Evolutionary conservation across 2,113 vertebrate genomes (phyloP), one percentile per base, ranked within the genome.

Genomic region (Nibea albiflora): DNA sequence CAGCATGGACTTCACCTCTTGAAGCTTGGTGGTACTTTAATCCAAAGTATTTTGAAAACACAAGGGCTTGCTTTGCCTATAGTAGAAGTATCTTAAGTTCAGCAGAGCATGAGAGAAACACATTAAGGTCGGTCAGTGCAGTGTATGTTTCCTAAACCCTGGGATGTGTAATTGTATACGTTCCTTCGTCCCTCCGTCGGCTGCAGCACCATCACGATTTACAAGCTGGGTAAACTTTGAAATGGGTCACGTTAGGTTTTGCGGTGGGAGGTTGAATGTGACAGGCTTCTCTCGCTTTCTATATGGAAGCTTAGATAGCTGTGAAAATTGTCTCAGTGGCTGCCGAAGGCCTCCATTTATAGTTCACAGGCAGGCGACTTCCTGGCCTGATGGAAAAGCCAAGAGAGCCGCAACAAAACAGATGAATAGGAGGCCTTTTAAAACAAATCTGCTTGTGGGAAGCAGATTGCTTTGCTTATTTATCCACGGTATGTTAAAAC

Each of bases 81-180:
- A 28, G 0, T 11, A 3, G 15, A 35, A 20, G 35, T 17, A 26
- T 17, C 0, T 7, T 1, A 39, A 35, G 35, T 42, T 28, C 11
- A 58, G 53, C 22, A 19, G 54, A 71, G 71, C 71, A 20, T 14
- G 26, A 6, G 5, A 61, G 31, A 67, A 64, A 28, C 5, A 42
- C 69, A 53, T 42, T 54, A 35, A 15, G 17, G 44, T 83, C 68
- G 63, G 24, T 19, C 15, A 19, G 42, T 14, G 50, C 24, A 63
- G 67, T 6, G n/a, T 42, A 16, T 1, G 39, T 24, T 84, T 84
- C 50, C 70, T 52, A 19, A 79, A 53, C 66, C 75, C 28, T 28
- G 67, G 64, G 63, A 65, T 69, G 70, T 62, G 80, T 28, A 76
- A 69, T 52, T 16, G 6, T 57, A 80, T 42, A 50, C 14, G 14